Conservation (phyloP, 2,888 invertebrate species). For the Drosophila mayaguana region DNA sequence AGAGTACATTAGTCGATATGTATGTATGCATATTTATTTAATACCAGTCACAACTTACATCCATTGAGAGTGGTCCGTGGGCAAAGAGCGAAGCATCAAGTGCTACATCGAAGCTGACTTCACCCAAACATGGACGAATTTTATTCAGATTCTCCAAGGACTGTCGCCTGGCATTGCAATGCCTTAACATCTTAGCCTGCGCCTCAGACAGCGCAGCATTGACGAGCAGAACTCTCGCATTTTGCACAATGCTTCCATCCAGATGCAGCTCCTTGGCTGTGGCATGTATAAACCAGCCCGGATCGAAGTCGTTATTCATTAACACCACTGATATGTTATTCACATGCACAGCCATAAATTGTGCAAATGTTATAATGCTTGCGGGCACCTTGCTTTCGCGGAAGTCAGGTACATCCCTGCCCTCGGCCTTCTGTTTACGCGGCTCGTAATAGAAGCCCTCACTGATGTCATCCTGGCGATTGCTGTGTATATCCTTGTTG, state of each 20-base stretch:
- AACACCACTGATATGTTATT: constrained; percentile 89
- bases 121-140: constrained; percentile 89
- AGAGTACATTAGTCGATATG: not conserved
- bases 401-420: constrained; percentile 88
- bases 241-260: constrained; percentile 89
- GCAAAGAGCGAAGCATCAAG: constrained; percentile 92
- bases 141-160: constrained; percentile 85
- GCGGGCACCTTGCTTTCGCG: constrained; percentile 91
- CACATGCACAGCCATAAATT: constrained; percentile 95
- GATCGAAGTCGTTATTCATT: constrained; percentile 87
- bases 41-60: constrained; percentile 86
- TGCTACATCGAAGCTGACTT: constrained; percentile 90
- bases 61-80: constrained; percentile 93
- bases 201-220: constrained; percentile 90
- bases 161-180: constrained; percentile 83
- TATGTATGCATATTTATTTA: not conserved
- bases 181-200: constrained; percentile 85
- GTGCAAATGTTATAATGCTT: constrained; percentile 92
- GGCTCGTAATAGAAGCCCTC: constrained; percentile 83
- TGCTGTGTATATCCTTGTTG: constrained; percentile 89
- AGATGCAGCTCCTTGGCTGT: constrained; percentile 89
- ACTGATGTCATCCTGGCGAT: constrained; percentile 59
- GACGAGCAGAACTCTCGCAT: constrained; percentile 89
- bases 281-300: constrained; percentile 90
- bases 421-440: constrained; percentile 60